A percentile compares a stretch with the other conserved stretches of the same genome.
phyloP scores from a whole-genome alignment of 2,888 invertebrate genomes.

The Copidosoma aretas region DNA sequence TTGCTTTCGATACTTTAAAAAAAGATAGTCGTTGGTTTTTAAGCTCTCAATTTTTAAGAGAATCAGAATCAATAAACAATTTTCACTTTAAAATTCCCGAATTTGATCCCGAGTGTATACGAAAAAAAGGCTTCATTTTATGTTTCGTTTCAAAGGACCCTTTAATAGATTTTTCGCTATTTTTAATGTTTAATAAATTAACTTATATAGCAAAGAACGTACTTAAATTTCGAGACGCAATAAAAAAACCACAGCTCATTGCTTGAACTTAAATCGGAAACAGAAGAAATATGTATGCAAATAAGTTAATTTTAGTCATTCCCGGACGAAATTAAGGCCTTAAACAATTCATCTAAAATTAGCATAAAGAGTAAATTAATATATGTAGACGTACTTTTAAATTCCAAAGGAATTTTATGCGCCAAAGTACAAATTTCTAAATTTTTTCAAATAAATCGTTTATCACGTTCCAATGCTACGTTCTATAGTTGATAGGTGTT shows the following conservation, averaged over 20 bases:
- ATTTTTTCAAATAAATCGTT: not conserved
- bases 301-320: not conserved
- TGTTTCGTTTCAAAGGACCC: not conserved
- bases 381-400: not conserved
- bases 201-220: too few species aligned
- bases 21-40: constrained; percentile 10
- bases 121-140: not conserved
- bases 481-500: not conserved
- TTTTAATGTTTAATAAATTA: not conserved
- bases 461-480: not conserved
- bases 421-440: not conserved
- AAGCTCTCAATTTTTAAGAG: constrained; percentile 1
- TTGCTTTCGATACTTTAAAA: not conserved
- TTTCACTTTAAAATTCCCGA: too few species aligned
- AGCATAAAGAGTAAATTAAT: not conserved
- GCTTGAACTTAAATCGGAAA: too few species aligned
- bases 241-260: too few species aligned
- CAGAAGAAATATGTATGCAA: not conserved
- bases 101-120: not conserved
- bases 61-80: not conserved
- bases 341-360: not conserved
- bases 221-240: too few species aligned
- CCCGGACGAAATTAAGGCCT: not conserved
- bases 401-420: not conserved
- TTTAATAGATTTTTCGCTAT: not conserved